These are phyloP conservation scores for Myiozetetes cayanensis DNA, from an alignment of 2,113 vertebrate species.

Conservation along the genomic window DNA sequence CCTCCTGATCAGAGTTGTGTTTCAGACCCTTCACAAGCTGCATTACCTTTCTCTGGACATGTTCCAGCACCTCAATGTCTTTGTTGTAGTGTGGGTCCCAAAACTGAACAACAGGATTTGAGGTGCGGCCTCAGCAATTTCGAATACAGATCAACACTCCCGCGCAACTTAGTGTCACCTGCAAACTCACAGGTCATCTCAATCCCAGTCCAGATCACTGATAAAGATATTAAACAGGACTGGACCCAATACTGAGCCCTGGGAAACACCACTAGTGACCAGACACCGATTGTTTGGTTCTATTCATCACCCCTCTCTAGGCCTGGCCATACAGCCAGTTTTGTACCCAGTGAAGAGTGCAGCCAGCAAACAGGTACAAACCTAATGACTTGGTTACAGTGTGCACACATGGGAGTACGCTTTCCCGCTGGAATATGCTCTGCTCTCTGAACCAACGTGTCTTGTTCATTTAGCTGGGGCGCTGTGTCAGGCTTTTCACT, in stretches of 20 bases:
- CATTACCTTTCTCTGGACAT: fast-evolving
- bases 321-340: not conserved
- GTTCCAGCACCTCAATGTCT: not conserved
- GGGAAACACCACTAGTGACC: not conserved
- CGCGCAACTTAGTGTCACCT: not conserved
- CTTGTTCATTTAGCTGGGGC: constrained; percentile 80
- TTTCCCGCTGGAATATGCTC: constrained; percentile 93
- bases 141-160: not conserved
- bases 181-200: not conserved
- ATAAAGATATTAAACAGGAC: not conserved
- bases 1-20: not conserved
- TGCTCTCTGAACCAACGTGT: constrained; percentile 89
- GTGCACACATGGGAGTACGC: constrained; percentile 91
- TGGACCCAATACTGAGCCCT: not conserved
- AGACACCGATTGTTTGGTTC: fast-evolving
- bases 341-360: fast-evolving
- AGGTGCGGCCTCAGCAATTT: not conserved
- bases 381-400: constrained; percentile 92
- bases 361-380: constrained; percentile 28
- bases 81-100: not conserved
- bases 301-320: not conserved
- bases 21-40: not conserved
- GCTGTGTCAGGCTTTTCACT: constrained; percentile 55
- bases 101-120: not conserved
- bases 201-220: too few species aligned